phyloP scores from a whole-genome alignment of 1,140 invertebrate species.

The Euwallacea fornicatus region DNA sequence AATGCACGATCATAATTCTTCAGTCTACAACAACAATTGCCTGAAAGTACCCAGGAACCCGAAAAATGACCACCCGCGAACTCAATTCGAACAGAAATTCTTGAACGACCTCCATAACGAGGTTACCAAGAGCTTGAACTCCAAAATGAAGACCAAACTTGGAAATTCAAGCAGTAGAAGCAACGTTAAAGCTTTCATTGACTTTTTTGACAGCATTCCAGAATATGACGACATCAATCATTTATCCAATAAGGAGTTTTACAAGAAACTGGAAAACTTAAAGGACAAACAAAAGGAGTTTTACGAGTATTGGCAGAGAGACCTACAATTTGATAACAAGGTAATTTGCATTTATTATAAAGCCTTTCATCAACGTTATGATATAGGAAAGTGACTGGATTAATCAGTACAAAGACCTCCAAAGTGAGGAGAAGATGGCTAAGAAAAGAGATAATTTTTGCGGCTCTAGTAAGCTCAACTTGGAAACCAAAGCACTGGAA shows the following conservation, averaged over 20 bases:
- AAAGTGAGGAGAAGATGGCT: constrained; percentile 36
- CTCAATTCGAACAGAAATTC: constrained; percentile 63
- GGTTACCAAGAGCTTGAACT: constrained; percentile 44
- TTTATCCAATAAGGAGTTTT: constrained; percentile 68
- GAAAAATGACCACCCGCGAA: constrained; percentile 63
- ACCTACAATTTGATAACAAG: constrained; percentile 54
- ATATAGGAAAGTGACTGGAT: constrained; percentile 42
- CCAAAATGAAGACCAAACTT: constrained; percentile 29
- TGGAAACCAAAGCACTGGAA: constrained; percentile 40
- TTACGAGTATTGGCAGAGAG: constrained; percentile 57
- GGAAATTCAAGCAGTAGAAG: constrained; percentile 44
- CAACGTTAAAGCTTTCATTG: constrained; percentile 59
- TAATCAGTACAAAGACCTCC: constrained; percentile 49
- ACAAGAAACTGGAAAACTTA: constrained; percentile 64
- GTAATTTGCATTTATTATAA: constrained; percentile 14
- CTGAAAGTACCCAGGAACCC: constrained; percentile 67
- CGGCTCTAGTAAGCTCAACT: too few relatives aligned
- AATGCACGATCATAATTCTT: constrained; percentile 54
- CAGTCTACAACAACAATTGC: constrained; percentile 64
- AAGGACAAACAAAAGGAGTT: constrained; percentile 65
- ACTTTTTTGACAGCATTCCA: constrained; percentile 69
- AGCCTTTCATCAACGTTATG: not conserved
- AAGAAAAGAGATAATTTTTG: constrained; percentile 37
- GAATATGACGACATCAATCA: constrained; percentile 70
- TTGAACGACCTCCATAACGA: constrained; percentile 51